Evolutionary conservation across 2,797 vertebrate genomes (phyloP).

Genomic region (Chelonia mydas): DNA sequence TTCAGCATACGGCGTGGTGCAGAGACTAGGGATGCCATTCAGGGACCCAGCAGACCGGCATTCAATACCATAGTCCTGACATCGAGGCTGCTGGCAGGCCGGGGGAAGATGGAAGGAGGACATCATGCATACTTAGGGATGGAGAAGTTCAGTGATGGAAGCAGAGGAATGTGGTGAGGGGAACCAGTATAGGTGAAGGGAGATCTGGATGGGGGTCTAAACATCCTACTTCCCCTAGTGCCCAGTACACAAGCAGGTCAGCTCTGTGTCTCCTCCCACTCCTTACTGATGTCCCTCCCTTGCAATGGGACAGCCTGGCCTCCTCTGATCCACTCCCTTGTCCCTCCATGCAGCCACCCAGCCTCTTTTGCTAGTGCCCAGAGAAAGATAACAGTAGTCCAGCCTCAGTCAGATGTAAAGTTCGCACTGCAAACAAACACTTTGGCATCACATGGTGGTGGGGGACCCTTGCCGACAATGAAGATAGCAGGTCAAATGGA

Average conservation of each 20-base stretch:
- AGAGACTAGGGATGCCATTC: too few relatives aligned
- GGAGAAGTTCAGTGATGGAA: background rate
- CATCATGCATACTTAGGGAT: too few relatives aligned
- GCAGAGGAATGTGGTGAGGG: background rate
- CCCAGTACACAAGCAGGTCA: background rate
- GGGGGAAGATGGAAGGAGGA: background rate
- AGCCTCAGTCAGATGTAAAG: background rate
- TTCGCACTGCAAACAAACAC: background rate
- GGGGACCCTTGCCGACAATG: background rate
- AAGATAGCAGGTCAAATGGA: background rate
- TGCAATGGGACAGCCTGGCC: background rate
- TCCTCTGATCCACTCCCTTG: background rate
- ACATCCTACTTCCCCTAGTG: background rate
- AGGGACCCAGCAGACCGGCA: background rate
- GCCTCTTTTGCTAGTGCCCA: background rate
- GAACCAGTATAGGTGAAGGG: background rate
- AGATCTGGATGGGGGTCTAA: background rate
- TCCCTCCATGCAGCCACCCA: background rate
- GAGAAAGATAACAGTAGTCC: rapidly evolving
- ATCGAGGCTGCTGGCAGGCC: background rate
- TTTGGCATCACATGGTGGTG: rapidly evolving
- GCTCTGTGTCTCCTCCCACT: background rate
- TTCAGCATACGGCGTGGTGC: background rate
- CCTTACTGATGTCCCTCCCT: background rate
- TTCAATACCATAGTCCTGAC: background rate